Percentiles rank a stretch among this genome's conserved stretches.
phyloP scores from a whole-genome alignment of 1,140 invertebrate genomes.

The Rhagoletis pomonella region DNA sequence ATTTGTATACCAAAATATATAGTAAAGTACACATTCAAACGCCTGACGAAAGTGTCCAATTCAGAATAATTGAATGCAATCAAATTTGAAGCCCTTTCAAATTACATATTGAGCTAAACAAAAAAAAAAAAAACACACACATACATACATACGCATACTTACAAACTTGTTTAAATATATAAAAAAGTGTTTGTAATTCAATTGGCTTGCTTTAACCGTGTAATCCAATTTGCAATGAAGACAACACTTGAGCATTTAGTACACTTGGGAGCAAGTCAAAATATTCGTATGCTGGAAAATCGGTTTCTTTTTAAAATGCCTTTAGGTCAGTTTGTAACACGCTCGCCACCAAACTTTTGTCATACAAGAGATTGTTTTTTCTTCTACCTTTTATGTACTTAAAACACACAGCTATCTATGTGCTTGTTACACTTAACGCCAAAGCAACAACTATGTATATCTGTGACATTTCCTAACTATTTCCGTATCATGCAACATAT shows the following conservation, averaged over 20 bases:
- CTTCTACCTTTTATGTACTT: neutral
- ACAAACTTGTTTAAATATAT: no score
- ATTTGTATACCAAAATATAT: no score
- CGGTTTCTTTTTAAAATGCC: neutral
- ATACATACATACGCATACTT: no score
- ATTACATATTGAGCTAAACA: no score
- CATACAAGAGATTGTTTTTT: neutral
- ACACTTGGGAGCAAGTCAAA: no score
- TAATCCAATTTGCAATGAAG: neutral
- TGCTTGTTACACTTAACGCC: neutral
- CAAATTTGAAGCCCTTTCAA: no score
- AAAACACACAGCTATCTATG: no score
- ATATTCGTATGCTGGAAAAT: neutral
- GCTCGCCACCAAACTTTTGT: neutral
- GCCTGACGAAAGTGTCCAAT: no score
- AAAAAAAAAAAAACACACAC: no score
- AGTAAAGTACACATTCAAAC: no score
- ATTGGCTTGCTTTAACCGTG: neutral
- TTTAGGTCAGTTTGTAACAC: neutral
- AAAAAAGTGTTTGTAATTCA: neutral
- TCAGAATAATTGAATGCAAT: no score
- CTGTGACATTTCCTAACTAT: neutral
- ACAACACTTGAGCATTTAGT: neutral
- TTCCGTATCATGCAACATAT: neutral
- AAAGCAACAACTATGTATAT: neutral